Base-by-base conservation (phyloP, 2,888 invertebrate genomes). In the Drosophila dives region DNA sequence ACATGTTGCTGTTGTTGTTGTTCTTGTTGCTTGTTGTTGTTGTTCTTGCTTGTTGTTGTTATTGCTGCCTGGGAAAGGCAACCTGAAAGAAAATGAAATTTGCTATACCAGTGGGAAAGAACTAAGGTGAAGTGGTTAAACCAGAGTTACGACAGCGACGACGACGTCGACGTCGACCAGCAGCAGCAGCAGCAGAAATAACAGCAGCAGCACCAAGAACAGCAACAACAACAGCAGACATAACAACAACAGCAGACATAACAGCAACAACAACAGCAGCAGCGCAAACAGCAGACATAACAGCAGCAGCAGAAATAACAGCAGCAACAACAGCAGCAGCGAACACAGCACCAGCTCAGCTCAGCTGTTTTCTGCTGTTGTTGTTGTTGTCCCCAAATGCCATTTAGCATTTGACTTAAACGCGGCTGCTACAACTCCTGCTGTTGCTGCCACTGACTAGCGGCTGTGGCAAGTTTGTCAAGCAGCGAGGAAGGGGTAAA, bases 401-500 rank as follows among this genome's bases (percentile, higher is more conserved):
- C 85, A 82, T 86, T 86, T 86, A 86, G 78, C 86, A 87, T 89
- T 80, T 82, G 85, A 86, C 88, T 85, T 85, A 72, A 85, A 59
- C 72, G 83, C 73, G 88, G 38, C 80, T 65, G 54, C 49, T 42
- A 23, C 48, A 12, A 26, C 26, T 23, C 26, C 49, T 49, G 49
- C 26, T 49, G 20, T 15, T 66, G 55, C 61, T 71, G 72, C 58
- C 58, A 11, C 61, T 63, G 51, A 69, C 75, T 69, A 59, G 62
- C 61, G 56, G 55, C 65, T 74, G 74, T 56, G 81, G 77, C 64
- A 75, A 65, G 75, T 53, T 69, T 59, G 64, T 50, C 45, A 55
- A 60, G 63, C n/a, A 23, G 15, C 0, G 20, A 23, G 45, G 15
- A 32, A 26, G 26, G 48, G 38, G 54, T 3, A 26, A 12, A 40